These are phyloP conservation scores for Manduca sexta DNA, from an alignment of 1,140 invertebrate genomes.

Conservation along the genomic window DNA sequence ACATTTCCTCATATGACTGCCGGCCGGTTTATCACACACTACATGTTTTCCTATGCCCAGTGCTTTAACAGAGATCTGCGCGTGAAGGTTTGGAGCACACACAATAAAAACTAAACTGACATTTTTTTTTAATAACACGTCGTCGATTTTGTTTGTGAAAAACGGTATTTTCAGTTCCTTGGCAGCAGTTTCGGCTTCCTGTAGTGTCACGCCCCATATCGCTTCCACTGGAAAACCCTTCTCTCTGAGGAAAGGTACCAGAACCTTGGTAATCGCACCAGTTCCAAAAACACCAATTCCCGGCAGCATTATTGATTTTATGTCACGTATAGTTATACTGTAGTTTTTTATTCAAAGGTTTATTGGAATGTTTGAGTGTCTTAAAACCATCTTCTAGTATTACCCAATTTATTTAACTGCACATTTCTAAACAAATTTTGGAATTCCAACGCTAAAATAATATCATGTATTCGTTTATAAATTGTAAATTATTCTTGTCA, in stretches of 20 bases:
- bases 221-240: slow-evolving; percentile 95
- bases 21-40: slow-evolving; percentile 93
- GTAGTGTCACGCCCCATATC: slow-evolving; percentile 90
- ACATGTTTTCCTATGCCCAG: slow-evolving; percentile 98
- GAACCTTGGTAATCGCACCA: slow-evolving; percentile 87
- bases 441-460: no score
- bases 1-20: slow-evolving; percentile 86
- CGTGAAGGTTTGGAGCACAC: slow-evolving; percentile 94
- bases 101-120: slow-evolving; percentile 96
- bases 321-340: no score
- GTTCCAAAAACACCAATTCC: slow-evolving; percentile 97
- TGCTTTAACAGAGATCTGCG: slow-evolving; percentile 97
- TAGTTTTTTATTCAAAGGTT: no score
- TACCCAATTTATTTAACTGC: no score
- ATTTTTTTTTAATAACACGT: slow-evolving; percentile 92
- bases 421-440: no score
- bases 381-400: no score
- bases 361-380: no score
- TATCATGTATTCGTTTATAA: no score
- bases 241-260: slow-evolving; percentile 92
- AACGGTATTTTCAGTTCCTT: slow-evolving; percentile 90
- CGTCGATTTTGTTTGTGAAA: slow-evolving; percentile 94
- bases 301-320: slow-evolving; percentile 73
- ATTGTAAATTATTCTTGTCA: no score
- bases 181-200: slow-evolving; percentile 87